These are phyloP conservation scores for Bombus confusus DNA, from an alignment of 1,140 invertebrate genomes.

Conservation along the genomic window DNA sequence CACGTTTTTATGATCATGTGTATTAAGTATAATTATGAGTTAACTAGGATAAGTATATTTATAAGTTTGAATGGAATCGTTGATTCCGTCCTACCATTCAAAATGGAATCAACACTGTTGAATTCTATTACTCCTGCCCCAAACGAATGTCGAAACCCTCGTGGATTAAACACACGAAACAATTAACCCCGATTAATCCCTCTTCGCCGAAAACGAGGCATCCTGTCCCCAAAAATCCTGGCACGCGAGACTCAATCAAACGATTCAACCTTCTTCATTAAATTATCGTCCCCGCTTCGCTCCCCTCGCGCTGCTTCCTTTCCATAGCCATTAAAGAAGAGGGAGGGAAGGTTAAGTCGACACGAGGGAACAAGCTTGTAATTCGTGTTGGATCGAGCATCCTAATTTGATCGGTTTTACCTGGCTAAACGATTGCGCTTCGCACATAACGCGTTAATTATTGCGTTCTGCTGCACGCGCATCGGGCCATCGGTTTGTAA, in stretches of 20 bases:
- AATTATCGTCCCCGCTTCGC: background rate
- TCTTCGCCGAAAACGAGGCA: background rate
- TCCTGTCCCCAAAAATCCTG: background rate
- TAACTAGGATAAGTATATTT: no score
- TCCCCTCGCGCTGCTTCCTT: background rate
- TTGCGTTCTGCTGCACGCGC: conserved; percentile 31
- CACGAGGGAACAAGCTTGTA: background rate
- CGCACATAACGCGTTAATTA: conserved; percentile 39
- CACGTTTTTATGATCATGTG: no score
- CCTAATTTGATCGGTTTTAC: conserved; percentile 7
- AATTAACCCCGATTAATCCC: background rate
- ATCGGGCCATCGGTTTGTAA: conserved; percentile 58
- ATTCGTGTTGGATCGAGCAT: background rate
- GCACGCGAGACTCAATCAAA: background rate
- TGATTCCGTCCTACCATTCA: no score
- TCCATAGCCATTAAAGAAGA: background rate
- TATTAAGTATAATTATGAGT: no score
- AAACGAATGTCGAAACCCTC: background rate
- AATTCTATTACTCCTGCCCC: background rate
- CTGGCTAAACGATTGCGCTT: conserved; percentile 31
- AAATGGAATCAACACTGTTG: background rate
- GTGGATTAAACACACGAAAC: background rate
- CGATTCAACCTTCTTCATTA: background rate
- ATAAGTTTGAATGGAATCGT: no score
- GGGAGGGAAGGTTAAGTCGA: background rate